These are phyloP conservation scores for Oreochromis aureus DNA, from an alignment of 2,113 vertebrate species.

Conservation along the genomic window DNA sequence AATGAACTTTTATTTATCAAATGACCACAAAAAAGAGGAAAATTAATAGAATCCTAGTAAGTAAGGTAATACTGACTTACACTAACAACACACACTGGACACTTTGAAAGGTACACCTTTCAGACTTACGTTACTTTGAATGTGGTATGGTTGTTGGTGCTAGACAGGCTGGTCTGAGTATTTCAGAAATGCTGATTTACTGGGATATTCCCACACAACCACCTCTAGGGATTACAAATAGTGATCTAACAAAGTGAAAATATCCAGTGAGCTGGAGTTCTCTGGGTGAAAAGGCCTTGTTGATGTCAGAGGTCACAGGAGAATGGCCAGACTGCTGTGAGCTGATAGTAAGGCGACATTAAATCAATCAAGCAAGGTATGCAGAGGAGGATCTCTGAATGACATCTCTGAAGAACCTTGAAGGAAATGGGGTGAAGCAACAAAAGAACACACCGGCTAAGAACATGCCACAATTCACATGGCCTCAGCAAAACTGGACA, in stretches of 20 bases:
- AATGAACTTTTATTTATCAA: neutral
- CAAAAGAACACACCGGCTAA: neutral
- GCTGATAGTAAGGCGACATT: neutral
- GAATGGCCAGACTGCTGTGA: neutral
- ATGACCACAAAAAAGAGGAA: neutral
- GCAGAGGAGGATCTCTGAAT: neutral
- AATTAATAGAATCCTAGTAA: neutral
- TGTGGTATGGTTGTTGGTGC: neutral
- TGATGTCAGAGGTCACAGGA: neutral
- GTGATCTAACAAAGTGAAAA: neutral
- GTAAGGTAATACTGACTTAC: neutral
- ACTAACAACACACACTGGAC: neutral
- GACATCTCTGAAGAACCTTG: neutral
- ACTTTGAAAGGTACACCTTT: neutral
- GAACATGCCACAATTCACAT: neutral
- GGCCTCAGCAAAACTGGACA: neutral
- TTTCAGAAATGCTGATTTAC: neutral
- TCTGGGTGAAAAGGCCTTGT: neutral
- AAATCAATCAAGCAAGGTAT: neutral
- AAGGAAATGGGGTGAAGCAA: neutral
- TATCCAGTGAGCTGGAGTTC: neutral
- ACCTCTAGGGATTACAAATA: neutral
- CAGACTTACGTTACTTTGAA: neutral
- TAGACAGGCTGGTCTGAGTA: neutral
- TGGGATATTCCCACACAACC: neutral